Evolutionary conservation across 2,797 vertebrate species (phyloP), one percentile per base, ranked within the genome.

Genomic region (Molossus molossus): DNA sequence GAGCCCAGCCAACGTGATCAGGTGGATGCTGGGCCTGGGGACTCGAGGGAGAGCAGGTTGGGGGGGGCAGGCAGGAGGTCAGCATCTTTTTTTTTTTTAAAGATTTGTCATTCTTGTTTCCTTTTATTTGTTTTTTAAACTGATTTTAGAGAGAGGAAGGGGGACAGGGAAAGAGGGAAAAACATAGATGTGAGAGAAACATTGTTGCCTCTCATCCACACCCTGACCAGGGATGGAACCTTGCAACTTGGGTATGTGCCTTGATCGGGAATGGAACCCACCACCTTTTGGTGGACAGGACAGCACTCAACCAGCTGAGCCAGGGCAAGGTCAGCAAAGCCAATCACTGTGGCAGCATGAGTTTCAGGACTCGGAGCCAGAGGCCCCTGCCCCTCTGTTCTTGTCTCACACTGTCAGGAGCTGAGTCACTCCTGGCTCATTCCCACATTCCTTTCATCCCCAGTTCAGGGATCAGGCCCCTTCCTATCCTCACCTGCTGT

Each of bases 301-400:
- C 50, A 10, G 12, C 50, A 2, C 50, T 13, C 50, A 53, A 53
- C 6, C 50, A 53, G 48, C 50, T 53, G 50, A 53, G 64, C 64
- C 64, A 33, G 29, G 64, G 15, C 6, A 21, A 85, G 21, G 50
- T 29, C 65, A 67, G 82, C 18, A 6, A 2, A 13, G 18, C 4
- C 2, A 0, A 18, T 29, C 18, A 1, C 1, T 1, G 6, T 0
- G 17, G 27, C 17, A 18, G 18, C 27, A 21, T 9, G 21, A 55
- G 48, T n/a, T 55, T 25, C 64, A 53, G n/a, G 45, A 20, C 62
- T 23, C 4, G 9, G 64, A 53, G 65, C 37, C 21, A 0, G 14
- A 12, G 23, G 29, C 40, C 77, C 57, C 33, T 40, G 23, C 77
- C 33, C 23, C 8, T 60, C 40, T 14, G 3, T 81, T 82, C 48